These are phyloP conservation scores for Tiliacea citrago DNA, from an alignment of 2,888 invertebrate genomes.

Conservation along the genomic window DNA sequence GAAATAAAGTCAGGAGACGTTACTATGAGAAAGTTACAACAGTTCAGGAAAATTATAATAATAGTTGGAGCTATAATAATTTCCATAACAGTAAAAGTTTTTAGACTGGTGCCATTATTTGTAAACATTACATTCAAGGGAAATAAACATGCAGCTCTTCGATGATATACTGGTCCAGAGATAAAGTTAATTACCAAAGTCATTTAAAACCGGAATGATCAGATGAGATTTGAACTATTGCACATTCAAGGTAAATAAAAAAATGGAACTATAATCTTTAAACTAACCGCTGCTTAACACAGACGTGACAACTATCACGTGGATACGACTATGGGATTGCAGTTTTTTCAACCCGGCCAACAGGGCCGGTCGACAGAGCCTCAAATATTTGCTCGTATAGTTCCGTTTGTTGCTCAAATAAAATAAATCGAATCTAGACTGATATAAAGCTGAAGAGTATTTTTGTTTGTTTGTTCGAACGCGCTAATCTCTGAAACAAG, in stretches of 20 bases:
- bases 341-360: background rate
- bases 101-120: constrained; percentile 37
- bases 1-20: background rate
- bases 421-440: constrained; percentile 17
- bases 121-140: constrained; percentile 25
- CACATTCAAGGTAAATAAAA: background rate
- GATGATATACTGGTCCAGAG: background rate
- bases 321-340: background rate
- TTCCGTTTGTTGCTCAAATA: constrained; percentile 26
- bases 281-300: background rate
- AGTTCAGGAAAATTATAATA: constrained; percentile 5
- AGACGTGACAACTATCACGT: background rate
- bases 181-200: constrained; percentile 30
- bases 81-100: constrained; percentile 1
- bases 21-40: constrained; percentile 1
- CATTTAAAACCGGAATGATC: constrained; percentile 17
- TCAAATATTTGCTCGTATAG: constrained; percentile 31
- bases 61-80: constrained; percentile 26
- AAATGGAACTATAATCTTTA: constrained; percentile 17
- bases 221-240: constrained; percentile 9
- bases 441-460: no score
- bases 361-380: background rate
- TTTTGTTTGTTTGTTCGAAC: no score
- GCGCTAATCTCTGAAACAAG: no score
- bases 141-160: constrained; percentile 25